Base-by-base conservation (phyloP, 35 echinoderm and acorn worm genomes). In the Holothuria glaberrima region DNA sequence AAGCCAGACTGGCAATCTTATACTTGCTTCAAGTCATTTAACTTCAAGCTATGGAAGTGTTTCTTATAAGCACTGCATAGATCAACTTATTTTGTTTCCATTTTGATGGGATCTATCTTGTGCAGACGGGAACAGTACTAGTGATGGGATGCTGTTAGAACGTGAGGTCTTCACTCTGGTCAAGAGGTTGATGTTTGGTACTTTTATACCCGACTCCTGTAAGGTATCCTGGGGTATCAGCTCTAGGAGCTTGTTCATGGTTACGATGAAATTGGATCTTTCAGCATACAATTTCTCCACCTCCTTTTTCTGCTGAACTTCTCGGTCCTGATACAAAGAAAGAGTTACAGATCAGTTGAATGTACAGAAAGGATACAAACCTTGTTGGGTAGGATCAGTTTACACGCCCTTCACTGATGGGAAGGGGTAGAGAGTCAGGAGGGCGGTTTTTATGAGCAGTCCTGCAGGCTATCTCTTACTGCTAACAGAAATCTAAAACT, bases 61-160 rank as follows among this genome's bases (percentile, higher is more conserved):
- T 12, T 1, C 16, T 9, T 54, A 5, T 54, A 14, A 0, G 12
- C 4, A 26, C 25, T 33, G 25, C 31, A 68, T 68, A 14, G 22
- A 68, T 68, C 64, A 68, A 68, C n/a, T 68, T 14, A 68, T 68
- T 14, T 68, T 68, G n/a, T 68, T 68, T 20, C 64, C 64, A 68
- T 68, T 68, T 68, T 68, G 64, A 68, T 68, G 64, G 22, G 10
- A 10, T 68, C 64, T 68, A 19, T 68, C 64, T 68, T 68, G 64
- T 68, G 64, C 19, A 14, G 64, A 68, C 22, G 64, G 64, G n/a
- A 68, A 68, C 5, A 68, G 64, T 68, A 68, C 64, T 20, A 68
- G 9, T 68, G 64, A 68, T 68, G 64, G 64, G 64, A 68, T 68
- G n/a, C 64, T 68, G 64, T 68, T 68, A 19, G 64, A 68, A 20